Base-by-base conservation (phyloP, 2,888 invertebrate species). In the Rhagium mordax region DNA sequence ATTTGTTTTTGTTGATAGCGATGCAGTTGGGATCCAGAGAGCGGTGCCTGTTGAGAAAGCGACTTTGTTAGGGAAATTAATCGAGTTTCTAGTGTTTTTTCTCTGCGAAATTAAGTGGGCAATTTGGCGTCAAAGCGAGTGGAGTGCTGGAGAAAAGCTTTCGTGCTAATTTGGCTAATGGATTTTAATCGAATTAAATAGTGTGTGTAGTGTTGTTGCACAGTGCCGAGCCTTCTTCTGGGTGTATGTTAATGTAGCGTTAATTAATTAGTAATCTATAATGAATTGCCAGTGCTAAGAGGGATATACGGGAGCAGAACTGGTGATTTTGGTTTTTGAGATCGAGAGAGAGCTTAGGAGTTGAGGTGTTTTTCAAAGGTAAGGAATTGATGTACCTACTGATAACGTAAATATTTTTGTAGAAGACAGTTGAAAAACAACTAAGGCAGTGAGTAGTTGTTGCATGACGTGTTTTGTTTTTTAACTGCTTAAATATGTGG, bases 121-220 rank as follows among this genome's bases (percentile, higher is more conserved):
- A 24, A 13, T 33, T 33, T 13, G 49, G 49, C 49, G 49, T 49
- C 49, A 49, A 49, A 49, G 49, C 49, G 16, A 49, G 49, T 49
- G 53, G 75, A 71, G 67, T 55, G 62, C 68, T 48, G 49, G 16
- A 49, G 27, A 48, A 65, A 62, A 64, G 64, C 47, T 21, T 48
- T 62, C 48, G 62, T 49, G 57, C 72, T 76, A 74, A 79, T 78
- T 79, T 74, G 53, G 70, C 75, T 79, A 79, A 80, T 80, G 80
- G 80, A 77, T 79, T 78, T 75, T 80, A 79, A 77, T 77, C 70
- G 68, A 74, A 76, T 77, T 72, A 72, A 66, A 51, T 67, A 70
- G 72, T 71, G 66, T 64, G 72, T 62, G 61, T 71, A 64, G 67
- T 70, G 61, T 65, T 66, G 70, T 71, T 68, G 61, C 57, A 13